A percentile compares a stretch with the other conserved stretches of the same genome.
Evolutionary conservation across 1,140 invertebrate species (phyloP).

Genomic region (Anoplolepis gracilipes): DNA sequence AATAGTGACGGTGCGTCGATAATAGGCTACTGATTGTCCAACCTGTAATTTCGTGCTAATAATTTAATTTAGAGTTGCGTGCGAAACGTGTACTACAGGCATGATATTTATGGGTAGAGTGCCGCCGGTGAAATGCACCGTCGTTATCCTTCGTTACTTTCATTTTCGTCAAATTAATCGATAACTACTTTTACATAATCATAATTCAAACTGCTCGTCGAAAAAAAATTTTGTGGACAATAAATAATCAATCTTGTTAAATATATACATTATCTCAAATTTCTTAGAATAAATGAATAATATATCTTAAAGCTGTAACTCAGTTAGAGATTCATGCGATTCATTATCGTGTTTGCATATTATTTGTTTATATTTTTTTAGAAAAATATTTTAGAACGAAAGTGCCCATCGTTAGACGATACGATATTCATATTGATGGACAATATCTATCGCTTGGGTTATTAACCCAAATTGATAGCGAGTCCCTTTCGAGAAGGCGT

Average conservation of each 20-base stretch:
- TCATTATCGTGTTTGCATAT: background rate
- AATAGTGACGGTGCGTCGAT: background rate
- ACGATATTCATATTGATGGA: background rate
- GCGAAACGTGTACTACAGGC: constrained; percentile 3
- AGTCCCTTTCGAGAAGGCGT: background rate
- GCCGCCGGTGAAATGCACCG: background rate
- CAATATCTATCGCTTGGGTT: constrained; percentile 28
- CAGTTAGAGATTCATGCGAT: background rate
- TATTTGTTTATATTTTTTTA: too few species aligned
- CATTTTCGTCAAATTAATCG: constrained; percentile 24
- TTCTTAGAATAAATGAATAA: too few species aligned
- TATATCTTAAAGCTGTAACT: too few species aligned
- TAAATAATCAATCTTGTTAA: too few species aligned
- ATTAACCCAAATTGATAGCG: constrained; percentile 44
- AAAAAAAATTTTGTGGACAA: too few species aligned
- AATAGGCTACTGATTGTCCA: constrained; percentile 37
- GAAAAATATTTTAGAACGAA: background rate
- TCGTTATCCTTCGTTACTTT: constrained; percentile 33
- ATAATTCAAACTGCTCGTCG: too few species aligned
- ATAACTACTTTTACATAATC: background rate
- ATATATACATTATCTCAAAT: too few species aligned
- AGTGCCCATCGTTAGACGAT: background rate
- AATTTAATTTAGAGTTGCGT: constrained; percentile 32
- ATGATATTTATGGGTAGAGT: background rate
- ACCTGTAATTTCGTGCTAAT: constrained; percentile 47